Evolutionary conservation across 2,113 vertebrate genomes (phyloP).

Genomic region (Collichthys lucidus): DNA sequence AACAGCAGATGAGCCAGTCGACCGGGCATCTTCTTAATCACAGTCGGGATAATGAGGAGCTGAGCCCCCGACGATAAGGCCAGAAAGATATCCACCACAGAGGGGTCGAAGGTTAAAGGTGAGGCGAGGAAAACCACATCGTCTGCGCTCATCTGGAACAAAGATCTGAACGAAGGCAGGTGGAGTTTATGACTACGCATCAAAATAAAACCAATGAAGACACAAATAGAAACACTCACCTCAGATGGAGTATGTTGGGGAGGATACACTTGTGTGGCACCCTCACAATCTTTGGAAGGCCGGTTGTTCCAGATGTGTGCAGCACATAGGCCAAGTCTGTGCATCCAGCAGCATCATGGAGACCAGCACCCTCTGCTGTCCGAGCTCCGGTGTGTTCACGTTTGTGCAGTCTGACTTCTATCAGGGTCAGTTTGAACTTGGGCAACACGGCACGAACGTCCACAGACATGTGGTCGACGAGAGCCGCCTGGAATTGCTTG

Average conservation of each 20-base stretch:
- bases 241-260: slow-evolving; percentile 93
- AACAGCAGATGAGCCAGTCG: slow-evolving; percentile 88
- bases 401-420: slow-evolving; percentile 66
- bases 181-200: too few species aligned
- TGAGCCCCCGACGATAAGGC: slow-evolving; percentile 91
- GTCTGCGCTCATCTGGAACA: slow-evolving; percentile 87
- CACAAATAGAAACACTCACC: slow-evolving; percentile 78
- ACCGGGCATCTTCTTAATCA: slow-evolving; percentile 87
- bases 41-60: slow-evolving; percentile 89
- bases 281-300: slow-evolving; percentile 91
- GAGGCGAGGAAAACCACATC: slow-evolving; percentile 94
- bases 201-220: not conserved
- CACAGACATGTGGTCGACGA: slow-evolving; percentile 66
- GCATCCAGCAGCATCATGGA: slow-evolving; percentile 11
- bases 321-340: slow-evolving; percentile 88
- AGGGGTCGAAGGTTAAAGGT: slow-evolving; percentile 96
- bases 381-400: not conserved
- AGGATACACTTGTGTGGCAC: slow-evolving; percentile 94
- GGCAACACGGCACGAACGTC: slow-evolving; percentile 72
- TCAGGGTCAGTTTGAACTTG: slow-evolving; percentile 84
- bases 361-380: not conserved
- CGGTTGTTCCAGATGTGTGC: slow-evolving; percentile 97
- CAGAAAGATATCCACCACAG: slow-evolving; percentile 93
- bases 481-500: slow-evolving; percentile 86
- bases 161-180: slow-evolving; percentile 79